Evolutionary conservation across 1,140 invertebrate species (phyloP).

Genomic region (Phymorhynchus buccinoides): DNA sequence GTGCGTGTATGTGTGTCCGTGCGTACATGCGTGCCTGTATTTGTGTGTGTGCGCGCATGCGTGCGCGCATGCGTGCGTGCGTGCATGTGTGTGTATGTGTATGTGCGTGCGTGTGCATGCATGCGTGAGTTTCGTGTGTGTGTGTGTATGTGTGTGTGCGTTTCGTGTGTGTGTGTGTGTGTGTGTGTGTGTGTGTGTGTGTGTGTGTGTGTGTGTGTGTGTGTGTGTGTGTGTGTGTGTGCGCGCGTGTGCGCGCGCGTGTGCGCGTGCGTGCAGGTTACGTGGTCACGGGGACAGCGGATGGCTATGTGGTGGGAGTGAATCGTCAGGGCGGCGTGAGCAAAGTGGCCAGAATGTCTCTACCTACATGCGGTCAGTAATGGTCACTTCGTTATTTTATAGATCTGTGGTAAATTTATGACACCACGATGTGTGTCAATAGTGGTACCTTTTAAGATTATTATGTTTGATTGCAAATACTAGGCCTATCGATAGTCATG

Average conservation of each 20-base stretch:
- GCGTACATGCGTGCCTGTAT: not conserved
- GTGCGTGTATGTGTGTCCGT: not conserved
- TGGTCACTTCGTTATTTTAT: slow-evolving; percentile 32
- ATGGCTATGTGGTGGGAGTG: slow-evolving; percentile 78
- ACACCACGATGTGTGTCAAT: no score
- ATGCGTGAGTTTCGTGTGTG: not conserved
- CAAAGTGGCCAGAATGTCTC: slow-evolving; percentile 55
- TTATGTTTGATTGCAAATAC: no score
- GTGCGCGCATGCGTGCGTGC: not conserved
- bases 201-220: no score
- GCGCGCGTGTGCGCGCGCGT: not conserved
- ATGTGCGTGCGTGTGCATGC: no score
- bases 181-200: not conserved
- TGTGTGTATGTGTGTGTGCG: not conserved
- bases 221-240: no score
- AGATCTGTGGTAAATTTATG: no score
- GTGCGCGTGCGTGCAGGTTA: slow-evolving; percentile 68
- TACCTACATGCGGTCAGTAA: slow-evolving; percentile 57
- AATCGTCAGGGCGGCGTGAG: slow-evolving; percentile 38
- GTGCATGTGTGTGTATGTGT: no score
- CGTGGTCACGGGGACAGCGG: slow-evolving; percentile 82
- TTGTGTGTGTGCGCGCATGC: no score
- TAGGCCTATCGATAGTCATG: no score
- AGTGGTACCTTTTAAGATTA: no score
- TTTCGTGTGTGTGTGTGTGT: not conserved